phyloP scores from a whole-genome alignment of 2,113 vertebrate genomes.

The Illadopsis cleaveri region DNA sequence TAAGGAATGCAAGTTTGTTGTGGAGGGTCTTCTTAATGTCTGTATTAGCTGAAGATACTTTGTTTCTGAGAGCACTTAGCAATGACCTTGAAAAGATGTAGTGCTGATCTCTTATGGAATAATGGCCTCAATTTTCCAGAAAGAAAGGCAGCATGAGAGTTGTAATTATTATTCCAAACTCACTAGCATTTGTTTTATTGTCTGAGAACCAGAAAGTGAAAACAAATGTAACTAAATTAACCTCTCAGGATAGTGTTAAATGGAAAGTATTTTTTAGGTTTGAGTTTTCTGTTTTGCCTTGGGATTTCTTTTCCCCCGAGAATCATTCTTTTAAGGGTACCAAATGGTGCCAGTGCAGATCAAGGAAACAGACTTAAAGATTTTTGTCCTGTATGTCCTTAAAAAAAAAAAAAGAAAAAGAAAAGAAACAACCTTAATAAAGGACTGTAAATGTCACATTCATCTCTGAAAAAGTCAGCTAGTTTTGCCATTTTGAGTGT shows the following conservation, averaged over 20 bases:
- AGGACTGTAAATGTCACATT: neutral
- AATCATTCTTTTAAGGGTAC: neutral
- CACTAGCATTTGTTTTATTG: neutral
- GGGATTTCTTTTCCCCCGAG: neutral
- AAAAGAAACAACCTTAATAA: neutral
- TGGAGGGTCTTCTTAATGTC: neutral
- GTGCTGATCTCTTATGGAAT: neutral
- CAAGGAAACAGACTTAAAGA: neutral
- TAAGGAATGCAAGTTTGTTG: neutral
- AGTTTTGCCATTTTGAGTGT: neutral
- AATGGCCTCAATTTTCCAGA: neutral
- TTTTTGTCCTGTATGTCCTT: neutral
- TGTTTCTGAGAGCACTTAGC: neutral
- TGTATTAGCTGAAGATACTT: neutral
- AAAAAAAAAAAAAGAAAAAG: neutral
- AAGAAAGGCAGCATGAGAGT: neutral
- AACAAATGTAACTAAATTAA: slow-evolving; percentile 13
- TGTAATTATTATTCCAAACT: neutral
- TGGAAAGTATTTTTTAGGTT: neutral
- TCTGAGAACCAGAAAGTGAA: slow-evolving; percentile 13
- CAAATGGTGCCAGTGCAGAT: neutral
- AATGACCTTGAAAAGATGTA: neutral
- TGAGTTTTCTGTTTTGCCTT: neutral
- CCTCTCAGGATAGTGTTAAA: neutral
- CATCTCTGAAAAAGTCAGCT: neutral